These are phyloP conservation scores for Spisula subtruncata DNA, from an alignment of 2,888 invertebrate genomes.

Conservation along the genomic window DNA sequence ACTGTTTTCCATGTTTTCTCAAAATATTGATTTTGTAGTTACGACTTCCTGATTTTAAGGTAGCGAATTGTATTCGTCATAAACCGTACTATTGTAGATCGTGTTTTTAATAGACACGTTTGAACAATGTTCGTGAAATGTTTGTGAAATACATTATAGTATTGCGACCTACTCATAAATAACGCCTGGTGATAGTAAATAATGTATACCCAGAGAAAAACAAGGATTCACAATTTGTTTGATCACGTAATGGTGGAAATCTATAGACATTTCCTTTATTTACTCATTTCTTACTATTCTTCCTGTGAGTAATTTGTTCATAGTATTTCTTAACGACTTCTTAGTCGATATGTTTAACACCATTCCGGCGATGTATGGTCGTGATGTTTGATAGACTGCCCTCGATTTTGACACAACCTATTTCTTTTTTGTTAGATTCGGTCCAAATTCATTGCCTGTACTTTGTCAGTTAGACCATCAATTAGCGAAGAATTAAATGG, in stretches of 20 bases:
- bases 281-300: no score
- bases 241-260: not conserved
- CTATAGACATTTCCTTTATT: not conserved
- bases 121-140: no score
- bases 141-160: no score
- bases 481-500: constrained; percentile 3
- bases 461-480: not conserved
- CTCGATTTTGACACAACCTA: not conserved
- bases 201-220: no score
- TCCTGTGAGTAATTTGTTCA: not conserved
- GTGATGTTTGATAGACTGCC: not conserved
- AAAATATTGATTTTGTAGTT: no score
- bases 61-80: no score
- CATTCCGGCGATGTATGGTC: not conserved
- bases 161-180: no score
- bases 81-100: no score
- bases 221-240: not conserved
- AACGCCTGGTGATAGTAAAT: no score
- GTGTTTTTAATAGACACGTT: no score
- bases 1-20: no score
- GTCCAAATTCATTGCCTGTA: not conserved
- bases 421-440: not conserved
- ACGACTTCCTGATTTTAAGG: no score
- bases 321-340: not conserved
- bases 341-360: not conserved